A percentile compares a stretch with the other conserved stretches of the same genome.
Evolutionary conservation across 2,888 invertebrate genomes (phyloP).

Genomic region (Apocheima hispidaria): DNA sequence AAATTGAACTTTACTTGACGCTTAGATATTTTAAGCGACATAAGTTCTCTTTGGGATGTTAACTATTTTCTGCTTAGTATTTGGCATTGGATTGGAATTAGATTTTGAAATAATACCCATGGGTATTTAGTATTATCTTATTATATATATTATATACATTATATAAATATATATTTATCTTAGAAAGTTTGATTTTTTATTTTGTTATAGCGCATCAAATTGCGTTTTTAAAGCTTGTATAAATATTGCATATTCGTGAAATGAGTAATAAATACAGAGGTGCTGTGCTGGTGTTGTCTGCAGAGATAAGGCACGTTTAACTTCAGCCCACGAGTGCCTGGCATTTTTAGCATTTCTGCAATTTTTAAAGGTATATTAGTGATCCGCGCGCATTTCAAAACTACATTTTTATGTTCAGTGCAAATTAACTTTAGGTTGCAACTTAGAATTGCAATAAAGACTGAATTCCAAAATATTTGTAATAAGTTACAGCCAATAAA

Average conservation of each 20-base stretch:
- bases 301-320: constrained; percentile 61
- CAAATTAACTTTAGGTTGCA: too few relatives aligned
- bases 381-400: constrained; percentile 35
- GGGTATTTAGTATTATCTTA: too few relatives aligned
- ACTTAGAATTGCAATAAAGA: too few relatives aligned
- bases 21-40: neutral
- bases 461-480: too few relatives aligned
- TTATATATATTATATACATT: too few relatives aligned
- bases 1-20: too few relatives aligned
- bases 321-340: constrained; percentile 47
- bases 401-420: constrained; percentile 13
- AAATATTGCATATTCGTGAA: constrained; percentile 43
- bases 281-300: constrained; percentile 50
- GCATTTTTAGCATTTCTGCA: constrained; percentile 55
- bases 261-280: constrained; percentile 53
- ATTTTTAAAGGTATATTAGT: constrained; percentile 51
- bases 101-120: too few relatives aligned
- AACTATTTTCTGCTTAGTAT: neutral
- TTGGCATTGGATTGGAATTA: constrained; percentile 4
- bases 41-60: too few relatives aligned
- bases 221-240: constrained; percentile 11
- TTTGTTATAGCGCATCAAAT: constrained; percentile 1
- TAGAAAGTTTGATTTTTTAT: too few relatives aligned
- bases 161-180: neutral
- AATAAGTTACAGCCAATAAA: too few relatives aligned